Conservation (phyloP, 2,113 vertebrate genomes). For the Cyphomyrus discorhynchus region DNA sequence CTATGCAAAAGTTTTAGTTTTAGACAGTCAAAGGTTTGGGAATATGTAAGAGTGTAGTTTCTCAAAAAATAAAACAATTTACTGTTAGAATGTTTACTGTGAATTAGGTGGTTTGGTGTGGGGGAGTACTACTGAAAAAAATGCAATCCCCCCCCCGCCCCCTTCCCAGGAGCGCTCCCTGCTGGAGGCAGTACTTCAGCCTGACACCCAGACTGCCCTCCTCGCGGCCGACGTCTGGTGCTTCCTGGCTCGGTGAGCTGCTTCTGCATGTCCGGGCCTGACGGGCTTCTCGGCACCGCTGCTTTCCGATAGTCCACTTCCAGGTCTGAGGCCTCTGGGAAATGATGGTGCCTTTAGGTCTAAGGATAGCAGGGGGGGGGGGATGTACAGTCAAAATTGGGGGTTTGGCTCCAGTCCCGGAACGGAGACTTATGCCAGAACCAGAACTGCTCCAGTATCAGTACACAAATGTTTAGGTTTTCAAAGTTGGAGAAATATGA, state of each 20-base stretch:
- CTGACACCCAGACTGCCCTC: slow-evolving; percentile 70
- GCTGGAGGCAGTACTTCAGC: slow-evolving; percentile 67
- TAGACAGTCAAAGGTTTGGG: neutral
- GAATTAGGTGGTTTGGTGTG: neutral
- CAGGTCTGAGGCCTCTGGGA: neutral
- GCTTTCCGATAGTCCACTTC: neutral
- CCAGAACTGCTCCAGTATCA: neutral
- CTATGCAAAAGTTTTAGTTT: neutral
- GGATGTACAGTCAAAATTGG: neutral
- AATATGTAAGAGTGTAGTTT: neutral
- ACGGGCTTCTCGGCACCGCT: neutral
- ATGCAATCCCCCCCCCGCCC: neutral
- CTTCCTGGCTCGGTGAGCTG: slow-evolving; percentile 79
- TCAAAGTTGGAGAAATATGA: neutral
- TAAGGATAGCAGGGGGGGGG: neutral
- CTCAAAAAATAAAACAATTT: neutral
- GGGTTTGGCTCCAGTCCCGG: neutral
- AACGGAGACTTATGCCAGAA: neutral
- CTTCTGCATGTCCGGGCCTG: neutral
- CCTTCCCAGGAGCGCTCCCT: slow-evolving; percentile 70
- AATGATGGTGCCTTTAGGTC: neutral
- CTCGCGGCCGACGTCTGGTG: slow-evolving; percentile 86
- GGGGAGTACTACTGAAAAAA: neutral
- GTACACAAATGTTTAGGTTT: neutral
- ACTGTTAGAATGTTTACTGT: neutral